phyloP scores from a whole-genome alignment of 2,888 invertebrate genomes.

The Scaptodrosophila latifasciaeformis region DNA sequence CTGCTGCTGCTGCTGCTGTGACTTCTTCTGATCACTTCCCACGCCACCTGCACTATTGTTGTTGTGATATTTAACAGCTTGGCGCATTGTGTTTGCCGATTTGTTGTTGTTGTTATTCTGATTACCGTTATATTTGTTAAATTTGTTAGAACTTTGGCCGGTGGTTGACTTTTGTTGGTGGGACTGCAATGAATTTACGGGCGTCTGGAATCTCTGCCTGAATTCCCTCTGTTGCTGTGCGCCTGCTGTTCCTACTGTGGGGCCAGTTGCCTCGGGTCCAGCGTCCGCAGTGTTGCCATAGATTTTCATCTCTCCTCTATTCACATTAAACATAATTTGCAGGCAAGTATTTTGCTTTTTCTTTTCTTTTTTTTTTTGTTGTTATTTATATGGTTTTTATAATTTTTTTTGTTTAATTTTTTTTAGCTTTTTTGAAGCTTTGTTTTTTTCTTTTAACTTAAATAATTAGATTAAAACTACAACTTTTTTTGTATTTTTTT shows the following conservation, averaged over 20 bases:
- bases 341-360: not conserved
- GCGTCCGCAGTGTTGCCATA: constrained; percentile 49
- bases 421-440: constrained; percentile 21
- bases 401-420: constrained; percentile 15
- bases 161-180: too few species aligned
- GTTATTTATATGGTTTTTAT: constrained; percentile 15
- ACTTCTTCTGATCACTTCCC: not conserved
- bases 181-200: too few species aligned
- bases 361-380: constrained; percentile 12
- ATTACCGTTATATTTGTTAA: constrained; percentile 7
- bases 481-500: constrained; percentile 9
- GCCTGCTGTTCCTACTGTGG: constrained; percentile 20
- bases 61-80: too few species aligned
- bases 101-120: constrained; percentile 27
- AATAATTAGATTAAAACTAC: not conserved
- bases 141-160: not conserved
- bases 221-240: constrained; percentile 35
- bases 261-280: not conserved
- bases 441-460: constrained; percentile 11
- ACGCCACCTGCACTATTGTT: too few species aligned
- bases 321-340: constrained; percentile 37
- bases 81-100: constrained; percentile 11
- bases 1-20: not conserved
- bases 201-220: too few species aligned
- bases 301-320: constrained; percentile 60